Evolutionary conservation across 2,888 invertebrate genomes (phyloP).

Genomic region (Tetrapedia diversipes): DNA sequence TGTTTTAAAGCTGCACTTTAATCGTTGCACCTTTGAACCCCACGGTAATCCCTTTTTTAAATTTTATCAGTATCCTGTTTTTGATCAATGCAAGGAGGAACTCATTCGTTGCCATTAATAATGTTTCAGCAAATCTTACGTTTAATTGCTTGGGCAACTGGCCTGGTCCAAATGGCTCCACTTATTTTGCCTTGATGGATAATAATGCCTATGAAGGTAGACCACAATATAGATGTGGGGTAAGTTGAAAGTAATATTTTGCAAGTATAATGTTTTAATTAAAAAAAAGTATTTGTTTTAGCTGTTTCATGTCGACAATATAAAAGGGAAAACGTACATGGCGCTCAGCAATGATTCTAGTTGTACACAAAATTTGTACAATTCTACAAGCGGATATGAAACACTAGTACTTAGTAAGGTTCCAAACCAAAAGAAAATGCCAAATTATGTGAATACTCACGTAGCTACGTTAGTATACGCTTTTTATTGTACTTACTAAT

Average conservation of each 20-base stretch:
- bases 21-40: constrained; percentile 85
- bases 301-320: constrained; percentile 84
- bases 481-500: neutral
- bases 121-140: constrained; percentile 83
- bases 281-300: constrained; percentile 65
- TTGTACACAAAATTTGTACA: constrained; percentile 84
- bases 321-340: constrained; percentile 84
- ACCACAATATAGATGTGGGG: constrained; percentile 86
- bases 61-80: neutral
- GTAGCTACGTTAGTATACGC: constrained; percentile 78
- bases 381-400: constrained; percentile 85
- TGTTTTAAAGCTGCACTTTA: constrained; percentile 84
- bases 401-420: constrained; percentile 83
- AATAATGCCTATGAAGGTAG: constrained; percentile 82
- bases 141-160: constrained; percentile 87
- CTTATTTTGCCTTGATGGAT: constrained; percentile 85
- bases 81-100: neutral
- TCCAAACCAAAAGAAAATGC: constrained; percentile 79
- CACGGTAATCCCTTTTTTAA: constrained; percentile 82
- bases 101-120: neutral
- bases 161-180: constrained; percentile 84
- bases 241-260: constrained; percentile 79
- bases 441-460: constrained; percentile 78
- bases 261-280: neutral
- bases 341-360: constrained; percentile 87